Base-by-base conservation (phyloP, 2,888 invertebrate genomes). In the Dasypolia templi region DNA sequence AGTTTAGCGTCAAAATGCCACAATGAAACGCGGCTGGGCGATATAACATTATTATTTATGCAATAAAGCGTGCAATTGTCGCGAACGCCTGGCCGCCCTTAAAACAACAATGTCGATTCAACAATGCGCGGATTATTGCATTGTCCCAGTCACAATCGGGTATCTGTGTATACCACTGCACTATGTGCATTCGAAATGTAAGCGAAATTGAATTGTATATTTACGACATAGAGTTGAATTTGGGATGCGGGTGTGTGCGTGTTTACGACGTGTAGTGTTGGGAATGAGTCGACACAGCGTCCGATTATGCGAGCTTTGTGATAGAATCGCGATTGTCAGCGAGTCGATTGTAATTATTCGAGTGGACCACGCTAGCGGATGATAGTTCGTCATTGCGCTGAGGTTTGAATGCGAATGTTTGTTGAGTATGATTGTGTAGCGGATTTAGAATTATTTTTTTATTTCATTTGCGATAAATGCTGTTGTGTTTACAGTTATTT, bases 61-160 rank as follows among this genome's bases (percentile, higher is more conserved):
- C 95, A 96, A 96, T 96, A 96, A 95, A 95, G 94, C 94, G 92
- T 90, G 92, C 96, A 95, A 95, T 96, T 95, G 96, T 95, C 92
- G 91, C 92, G 91, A 92, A 89, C 93, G 91, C 92, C 91, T 92
- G 93, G 88, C 94, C 95, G 93, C 95, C 95, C 96, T 96, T 96
- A 96, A 96, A 96, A 96, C 96, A 96, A 96, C 96, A 96, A 96
- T 96, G 96, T 95, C 93, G 93, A 93, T 89, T 93, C 94, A 93
- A 96, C 96, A 96, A 96, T 96, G 92, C 94, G 87, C 93, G 95
- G 96, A 96, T 96, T 96, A 96, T 96, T 96, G 96, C 96, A 96
- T 96, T 96, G 96, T 96, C 93, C 92, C 92, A 90, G 92, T 92
- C 93, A 96, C 95, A 96, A 95, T 95, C 95, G 94, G 88, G 90